A percentile compares a stretch with the other conserved stretches of the same genome.
Conservation (phyloP, 2,113 vertebrate genomes). For the Castor canadensis region DNA sequence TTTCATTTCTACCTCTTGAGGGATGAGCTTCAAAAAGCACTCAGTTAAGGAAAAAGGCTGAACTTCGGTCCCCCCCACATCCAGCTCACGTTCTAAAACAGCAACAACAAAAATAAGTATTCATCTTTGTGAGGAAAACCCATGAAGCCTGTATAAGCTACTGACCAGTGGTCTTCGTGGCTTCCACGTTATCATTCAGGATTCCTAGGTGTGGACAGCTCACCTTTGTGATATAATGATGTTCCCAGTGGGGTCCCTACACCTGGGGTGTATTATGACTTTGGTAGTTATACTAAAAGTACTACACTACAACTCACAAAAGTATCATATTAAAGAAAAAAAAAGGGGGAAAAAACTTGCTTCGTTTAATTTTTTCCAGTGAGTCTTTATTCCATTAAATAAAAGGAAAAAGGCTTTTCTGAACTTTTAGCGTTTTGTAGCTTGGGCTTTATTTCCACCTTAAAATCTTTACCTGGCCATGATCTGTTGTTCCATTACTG, state of each 20-base stretch:
- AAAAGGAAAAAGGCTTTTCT: slow-evolving; percentile 71
- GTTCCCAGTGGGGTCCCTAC: slow-evolving; percentile 23
- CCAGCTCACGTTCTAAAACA: slow-evolving; percentile 33
- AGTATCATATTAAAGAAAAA: not conserved
- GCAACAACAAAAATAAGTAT: slow-evolving; percentile 21
- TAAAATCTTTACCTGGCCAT: slow-evolving; percentile 98
- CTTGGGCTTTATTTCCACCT: slow-evolving; percentile 95
- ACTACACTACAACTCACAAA: slow-evolving; percentile 69
- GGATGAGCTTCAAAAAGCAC: slow-evolving; percentile 50
- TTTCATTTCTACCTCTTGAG: slow-evolving; percentile 54
- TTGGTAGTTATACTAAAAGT: slow-evolving; percentile 32
- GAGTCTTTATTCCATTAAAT: slow-evolving; percentile 74
- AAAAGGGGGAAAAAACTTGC: not conserved
- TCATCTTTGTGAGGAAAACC: not conserved
- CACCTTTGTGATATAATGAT: not conserved
- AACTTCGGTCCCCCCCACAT: not conserved
- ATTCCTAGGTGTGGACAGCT: not conserved
- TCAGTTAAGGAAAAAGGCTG: not conserved
- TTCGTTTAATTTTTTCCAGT: slow-evolving; percentile 51
- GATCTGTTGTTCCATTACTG: slow-evolving; percentile 99
- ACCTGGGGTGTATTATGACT: slow-evolving; percentile 63
- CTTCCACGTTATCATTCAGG: not conserved
- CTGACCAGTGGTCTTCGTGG: not conserved
- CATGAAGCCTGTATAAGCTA: not conserved
- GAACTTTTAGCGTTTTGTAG: slow-evolving; percentile 82